phyloP scores from a whole-genome alignment of 2,797 vertebrate genomes.

The Oreortyx pictus region DNA sequence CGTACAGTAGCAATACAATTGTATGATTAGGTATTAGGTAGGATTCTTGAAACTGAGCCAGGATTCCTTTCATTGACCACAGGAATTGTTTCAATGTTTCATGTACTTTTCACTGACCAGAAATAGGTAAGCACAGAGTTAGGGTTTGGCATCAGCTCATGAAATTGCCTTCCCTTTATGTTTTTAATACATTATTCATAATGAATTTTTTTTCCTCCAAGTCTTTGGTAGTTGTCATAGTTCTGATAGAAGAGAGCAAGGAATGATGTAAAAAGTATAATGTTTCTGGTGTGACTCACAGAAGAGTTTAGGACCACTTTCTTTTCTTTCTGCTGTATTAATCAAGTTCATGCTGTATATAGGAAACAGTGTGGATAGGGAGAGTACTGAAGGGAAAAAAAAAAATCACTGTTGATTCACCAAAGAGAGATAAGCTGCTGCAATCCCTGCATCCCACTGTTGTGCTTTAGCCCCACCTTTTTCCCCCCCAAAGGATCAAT shows the following conservation, averaged over 20 bases:
- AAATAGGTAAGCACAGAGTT: neutral
- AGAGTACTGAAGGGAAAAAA: neutral
- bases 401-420: neutral
- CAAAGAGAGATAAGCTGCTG: neutral
- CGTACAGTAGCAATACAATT: neutral
- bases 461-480: neutral
- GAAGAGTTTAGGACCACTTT: neutral
- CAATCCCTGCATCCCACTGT: neutral
- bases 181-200: neutral
- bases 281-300: neutral
- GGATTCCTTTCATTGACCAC: neutral
- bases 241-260: neutral
- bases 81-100: neutral
- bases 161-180: neutral
- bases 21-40: neutral
- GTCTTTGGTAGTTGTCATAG: neutral
- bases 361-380: neutral
- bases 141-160: neutral
- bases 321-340: neutral
- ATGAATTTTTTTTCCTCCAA: neutral
- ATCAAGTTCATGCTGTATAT: neutral
- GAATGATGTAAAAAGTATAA: neutral
- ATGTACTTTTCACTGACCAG: neutral
- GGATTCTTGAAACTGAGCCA: neutral
- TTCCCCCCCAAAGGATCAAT: neutral